A percentile compares a stretch with the other conserved stretches of the same genome.
These are phyloP conservation scores for Marronus borbonicus DNA, from an alignment of 2,888 invertebrate species.

Conservation along the genomic window DNA sequence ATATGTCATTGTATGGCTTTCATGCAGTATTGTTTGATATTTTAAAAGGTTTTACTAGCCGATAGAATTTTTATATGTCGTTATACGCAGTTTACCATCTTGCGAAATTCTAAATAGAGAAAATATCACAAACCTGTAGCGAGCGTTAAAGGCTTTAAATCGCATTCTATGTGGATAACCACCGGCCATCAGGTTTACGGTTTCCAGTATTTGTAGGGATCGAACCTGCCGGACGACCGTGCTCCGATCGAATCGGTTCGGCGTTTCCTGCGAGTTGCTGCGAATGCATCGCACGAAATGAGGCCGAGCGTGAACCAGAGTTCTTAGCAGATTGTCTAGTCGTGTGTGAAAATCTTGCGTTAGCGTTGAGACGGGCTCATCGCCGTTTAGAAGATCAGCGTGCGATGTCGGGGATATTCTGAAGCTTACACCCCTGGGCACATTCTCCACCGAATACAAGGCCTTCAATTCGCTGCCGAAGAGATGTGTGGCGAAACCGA, in stretches of 20 bases:
- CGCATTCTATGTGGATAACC: conserved; percentile 96
- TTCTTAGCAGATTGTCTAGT: conserved; percentile 91
- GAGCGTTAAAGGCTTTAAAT: conserved; percentile 90
- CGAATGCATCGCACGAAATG: conserved; percentile 96
- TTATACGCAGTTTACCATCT: too few relatives aligned
- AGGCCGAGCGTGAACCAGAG: conserved; percentile 92
- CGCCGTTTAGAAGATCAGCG: conserved; percentile 85
- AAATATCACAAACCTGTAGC: conserved; percentile 73
- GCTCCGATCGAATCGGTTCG: conserved; percentile 88
- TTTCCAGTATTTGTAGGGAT: conserved; percentile 90
- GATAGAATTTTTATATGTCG: not conserved
- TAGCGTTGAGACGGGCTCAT: conserved; percentile 89
- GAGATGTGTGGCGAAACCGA: conserved; percentile 97
- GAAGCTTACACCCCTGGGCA: conserved; percentile 85
- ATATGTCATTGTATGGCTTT: conserved; percentile 2
- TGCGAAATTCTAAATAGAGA: not conserved
- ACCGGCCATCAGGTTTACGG: conserved; percentile 95
- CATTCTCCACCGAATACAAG: conserved; percentile 81
- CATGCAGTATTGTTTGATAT: not conserved
- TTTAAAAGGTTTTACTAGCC: not conserved
- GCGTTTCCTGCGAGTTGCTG: conserved; percentile 86
- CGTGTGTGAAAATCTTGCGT: conserved; percentile 97
- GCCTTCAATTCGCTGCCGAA: conserved; percentile 94
- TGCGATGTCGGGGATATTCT: conserved; percentile 92
- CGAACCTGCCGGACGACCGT: conserved; percentile 91